Conservation (phyloP, 1,140 invertebrate species). For the Drosophila tristis region DNA sequence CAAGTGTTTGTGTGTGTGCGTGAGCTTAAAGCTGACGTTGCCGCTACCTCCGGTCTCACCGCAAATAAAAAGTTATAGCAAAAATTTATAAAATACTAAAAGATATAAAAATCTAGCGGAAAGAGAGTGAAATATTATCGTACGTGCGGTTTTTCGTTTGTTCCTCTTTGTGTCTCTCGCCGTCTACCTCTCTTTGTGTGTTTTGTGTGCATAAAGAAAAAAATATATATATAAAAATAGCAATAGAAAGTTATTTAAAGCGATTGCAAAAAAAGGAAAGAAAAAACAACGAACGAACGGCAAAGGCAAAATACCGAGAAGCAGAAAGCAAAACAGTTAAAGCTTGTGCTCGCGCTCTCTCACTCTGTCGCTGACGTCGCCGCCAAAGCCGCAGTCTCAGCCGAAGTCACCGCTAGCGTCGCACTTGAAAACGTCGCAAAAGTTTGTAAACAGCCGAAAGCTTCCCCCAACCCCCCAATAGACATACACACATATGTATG, state of each 20-base stretch:
- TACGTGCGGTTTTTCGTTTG: constrained; percentile 46
- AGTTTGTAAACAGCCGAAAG: constrained; percentile 80
- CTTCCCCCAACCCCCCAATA: constrained; percentile 11
- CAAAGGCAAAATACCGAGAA: constrained; percentile 43
- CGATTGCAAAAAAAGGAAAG: constrained; percentile 52
- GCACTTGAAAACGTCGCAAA: constrained; percentile 81
- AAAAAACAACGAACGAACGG: constrained; percentile 49
- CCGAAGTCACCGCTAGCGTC: constrained; percentile 40
- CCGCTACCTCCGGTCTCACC: constrained; percentile 14
- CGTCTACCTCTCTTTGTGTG: constrained; percentile 33
- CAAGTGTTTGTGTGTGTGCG: constrained; percentile 29
- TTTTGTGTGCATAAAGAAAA: constrained; percentile 39
- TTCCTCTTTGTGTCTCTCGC: constrained; percentile 28
- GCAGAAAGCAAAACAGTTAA: constrained; percentile 73
- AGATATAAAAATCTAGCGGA: constrained; percentile 7
- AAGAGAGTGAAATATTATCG: constrained; percentile 60
- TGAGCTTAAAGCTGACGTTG: constrained; percentile 51
- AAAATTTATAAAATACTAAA: constrained; percentile 55
- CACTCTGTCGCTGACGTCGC: constrained; percentile 35
- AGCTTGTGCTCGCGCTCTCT: constrained; percentile 56
- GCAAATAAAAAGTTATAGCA: constrained; percentile 52
- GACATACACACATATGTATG: constrained; percentile 25
- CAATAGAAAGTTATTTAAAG: constrained; percentile 80
- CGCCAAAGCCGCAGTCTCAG: constrained; percentile 29
- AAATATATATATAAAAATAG: constrained; percentile 69